Evolutionary conservation across 2,113 vertebrate species (phyloP), one percentile per base, ranked within the genome.

Genomic region (Microcebus griseorufus): DNA sequence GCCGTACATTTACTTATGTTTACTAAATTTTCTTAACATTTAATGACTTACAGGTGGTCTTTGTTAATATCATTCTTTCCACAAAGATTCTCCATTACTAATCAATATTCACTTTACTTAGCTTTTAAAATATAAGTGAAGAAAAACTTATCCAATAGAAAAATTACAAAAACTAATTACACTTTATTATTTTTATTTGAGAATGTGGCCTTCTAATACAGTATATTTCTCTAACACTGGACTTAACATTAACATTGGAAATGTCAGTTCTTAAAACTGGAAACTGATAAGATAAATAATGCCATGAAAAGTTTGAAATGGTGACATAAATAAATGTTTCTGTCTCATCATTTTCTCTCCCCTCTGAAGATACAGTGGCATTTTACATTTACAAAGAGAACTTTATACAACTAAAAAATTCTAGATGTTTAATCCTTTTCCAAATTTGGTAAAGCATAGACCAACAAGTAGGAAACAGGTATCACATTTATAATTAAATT

Each of bases 1-100:
- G 72, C 45, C 7, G 0, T 93, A 65, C 67, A 55, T 92, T 92
- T 95, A 90, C 83, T 97, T 95, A 93, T 83, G 70, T 97, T 98
- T 97, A 95, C 93, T 96, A 87, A 79, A 70, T 92, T 94, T 96
- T 96, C 64, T 81, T 93, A 23, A 83, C 90, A 94, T 88, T 78
- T 97, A 97, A 97, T 96, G 65, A 97, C 75, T 94, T 97, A 97
- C 95, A 97, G 79, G 93, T 97, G 92, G 27, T 55, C 58, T 87
- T 89, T 58, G 22, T 29, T 88, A 70, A 60, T 93, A 81, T 80
- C 60, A 87, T n/a, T 94, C 16, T 78, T 97, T 78, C 48, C 17
- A 89, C 76, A 89, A 94, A 96, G 45, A 89, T n/a, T 94, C 82
- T 93, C 58, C 18, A 42, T 78, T 86, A 73, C 23, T 83, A 94